Evolutionary conservation across 2,797 vertebrate species (phyloP).

Genomic region (Oreochromis grahami): DNA sequence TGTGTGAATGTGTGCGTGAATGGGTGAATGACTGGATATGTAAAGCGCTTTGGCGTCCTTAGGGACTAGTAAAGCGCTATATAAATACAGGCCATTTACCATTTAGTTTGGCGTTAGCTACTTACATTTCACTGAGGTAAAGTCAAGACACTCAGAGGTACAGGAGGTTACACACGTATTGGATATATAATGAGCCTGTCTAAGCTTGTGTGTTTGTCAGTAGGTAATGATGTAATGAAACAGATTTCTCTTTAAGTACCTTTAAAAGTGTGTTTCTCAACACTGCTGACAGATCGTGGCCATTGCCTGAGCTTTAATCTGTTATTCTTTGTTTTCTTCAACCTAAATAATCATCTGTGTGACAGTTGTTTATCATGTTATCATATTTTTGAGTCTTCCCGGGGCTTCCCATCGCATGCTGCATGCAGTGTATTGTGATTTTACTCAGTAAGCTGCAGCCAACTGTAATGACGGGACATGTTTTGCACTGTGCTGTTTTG

Average conservation of each 20-base stretch:
- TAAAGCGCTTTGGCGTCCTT: no score
- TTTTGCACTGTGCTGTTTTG: conserved; percentile 33
- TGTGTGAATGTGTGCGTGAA: no score
- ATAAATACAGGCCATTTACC: no score
- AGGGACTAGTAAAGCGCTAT: no score
- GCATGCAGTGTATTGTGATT: conserved; percentile 37
- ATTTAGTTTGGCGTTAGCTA: not conserved
- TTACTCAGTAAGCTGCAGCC: conserved; percentile 18
- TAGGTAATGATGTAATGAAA: not conserved
- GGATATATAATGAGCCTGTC: not conserved
- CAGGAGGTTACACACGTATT: accelerated
- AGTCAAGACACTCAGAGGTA: not conserved
- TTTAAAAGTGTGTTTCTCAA: not conserved
- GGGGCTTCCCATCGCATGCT: conserved; percentile 7
- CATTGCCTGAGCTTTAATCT: not conserved
- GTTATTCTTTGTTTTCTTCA: not conserved
- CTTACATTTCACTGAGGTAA: not conserved
- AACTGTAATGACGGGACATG: conserved; percentile 51
- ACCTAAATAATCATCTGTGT: not conserved
- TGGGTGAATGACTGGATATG: no score
- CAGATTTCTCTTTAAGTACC: not conserved
- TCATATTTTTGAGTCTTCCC: not conserved
- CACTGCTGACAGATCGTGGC: not conserved
- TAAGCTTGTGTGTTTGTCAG: not conserved
- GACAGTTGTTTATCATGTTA: not conserved